Base-by-base conservation (phyloP, 2,888 invertebrate species). In the Ormia ochracea region DNA sequence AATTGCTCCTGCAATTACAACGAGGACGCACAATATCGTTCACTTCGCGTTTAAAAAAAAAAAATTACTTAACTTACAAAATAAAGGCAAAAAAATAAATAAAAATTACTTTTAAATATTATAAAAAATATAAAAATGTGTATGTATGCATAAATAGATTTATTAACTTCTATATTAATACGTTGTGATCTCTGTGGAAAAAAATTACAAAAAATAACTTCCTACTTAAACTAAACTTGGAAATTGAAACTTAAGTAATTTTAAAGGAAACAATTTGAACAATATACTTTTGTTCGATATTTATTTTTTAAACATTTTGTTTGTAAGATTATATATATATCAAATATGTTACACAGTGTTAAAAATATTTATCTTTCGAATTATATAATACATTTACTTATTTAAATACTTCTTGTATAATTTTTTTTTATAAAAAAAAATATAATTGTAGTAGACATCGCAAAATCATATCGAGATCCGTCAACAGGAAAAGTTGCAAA, bases 271-370 rank as follows among this genome's bases (percentile, higher is more conserved):
- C 17, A 33, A 28, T 56, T 56, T 36, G 43, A 73, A 63, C 52
- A 33, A 31, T 61, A n/a, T n/a, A 36, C 10, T 21, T 28, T 12
- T 26, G 10, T 72, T 54, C 33, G 31, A 43, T 48, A 52, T 23
- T 73, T 74, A 38, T 72, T 61, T 45, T 50, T 45, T 52, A 50
- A 63, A 14, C 36, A 58, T 28, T 33, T 50, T 50, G 1, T 52
- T n/a, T n/a, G 14, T 50, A 61, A 21, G 31, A 31, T 61, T 52
- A 14, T 21, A 41, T 61, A 36, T 45, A 74, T 74, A 41, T 23
- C 48, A 36, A 50, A 50, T 50, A 74, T 74, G 48, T 48, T 50
- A 73, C 65, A 73, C 73, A 72, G 45, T 45, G 21, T 63, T 36
- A 66, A 66, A 52, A 58, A 56, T 52, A 52, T 31, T 45, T 72